Percentiles rank a stretch among this genome's conserved stretches.
phyloP scores from a whole-genome alignment of 2,113 vertebrate species.

The Grantiella picta region DNA sequence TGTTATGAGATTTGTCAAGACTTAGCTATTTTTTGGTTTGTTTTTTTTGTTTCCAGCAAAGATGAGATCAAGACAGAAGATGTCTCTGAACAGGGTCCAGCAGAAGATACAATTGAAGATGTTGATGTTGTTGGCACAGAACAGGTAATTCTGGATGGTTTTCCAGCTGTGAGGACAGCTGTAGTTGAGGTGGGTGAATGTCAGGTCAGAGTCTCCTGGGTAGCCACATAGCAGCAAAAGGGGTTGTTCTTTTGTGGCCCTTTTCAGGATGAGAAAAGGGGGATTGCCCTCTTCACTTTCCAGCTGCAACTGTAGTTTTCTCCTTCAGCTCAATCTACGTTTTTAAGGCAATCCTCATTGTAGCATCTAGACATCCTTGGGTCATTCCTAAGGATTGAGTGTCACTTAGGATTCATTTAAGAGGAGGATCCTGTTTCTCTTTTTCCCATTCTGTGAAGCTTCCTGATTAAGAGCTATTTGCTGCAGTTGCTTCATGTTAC shows the following conservation, averaged over 20 bases:
- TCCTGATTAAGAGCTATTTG: background rate
- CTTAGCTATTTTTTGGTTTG: background rate
- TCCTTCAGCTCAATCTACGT: background rate
- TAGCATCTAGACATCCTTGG: background rate
- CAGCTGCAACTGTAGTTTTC: background rate
- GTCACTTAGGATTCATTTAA: background rate
- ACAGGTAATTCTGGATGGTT: slow-evolving; percentile 17
- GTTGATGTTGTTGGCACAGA: slow-evolving; percentile 50
- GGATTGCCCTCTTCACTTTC: background rate
- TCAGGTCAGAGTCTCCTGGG: background rate
- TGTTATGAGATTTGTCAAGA: background rate
- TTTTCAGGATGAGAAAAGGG: background rate
- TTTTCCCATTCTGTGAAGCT: background rate
- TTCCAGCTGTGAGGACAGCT: background rate
- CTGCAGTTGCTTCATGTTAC: background rate
- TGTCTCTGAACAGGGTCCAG: background rate
- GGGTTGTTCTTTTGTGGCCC: background rate
- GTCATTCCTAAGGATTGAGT: background rate
- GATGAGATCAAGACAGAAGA: slow-evolving; percentile 33
- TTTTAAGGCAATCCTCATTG: background rate
- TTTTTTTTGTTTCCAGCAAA: background rate
- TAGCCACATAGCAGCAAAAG: background rate
- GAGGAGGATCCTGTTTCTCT: background rate
- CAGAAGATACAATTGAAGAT: slow-evolving; percentile 9
- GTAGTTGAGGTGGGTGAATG: background rate